Evolutionary conservation across 2,888 invertebrate species (phyloP).

Genomic region (Tipula lateralis): DNA sequence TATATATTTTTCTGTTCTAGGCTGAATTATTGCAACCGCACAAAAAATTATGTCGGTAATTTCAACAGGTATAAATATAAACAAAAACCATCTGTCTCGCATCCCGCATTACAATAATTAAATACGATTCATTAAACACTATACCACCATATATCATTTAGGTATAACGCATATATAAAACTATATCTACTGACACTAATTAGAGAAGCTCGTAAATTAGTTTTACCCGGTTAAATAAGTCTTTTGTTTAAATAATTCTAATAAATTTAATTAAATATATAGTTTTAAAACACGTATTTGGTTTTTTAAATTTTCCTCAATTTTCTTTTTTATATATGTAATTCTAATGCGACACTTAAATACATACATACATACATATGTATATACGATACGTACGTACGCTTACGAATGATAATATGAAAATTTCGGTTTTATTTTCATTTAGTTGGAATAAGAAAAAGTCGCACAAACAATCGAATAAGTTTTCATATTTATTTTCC

Average conservation of each 20-base stretch:
- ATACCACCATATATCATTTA: not conserved
- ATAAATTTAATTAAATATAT: not conserved
- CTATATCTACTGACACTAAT: not conserved
- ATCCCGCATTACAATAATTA: not conserved
- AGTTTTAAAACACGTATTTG: not conserved
- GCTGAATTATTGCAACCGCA: not conserved
- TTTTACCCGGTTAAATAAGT: constrained; percentile 4
- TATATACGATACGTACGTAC: not conserved
- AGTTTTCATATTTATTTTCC: constrained; percentile 27
- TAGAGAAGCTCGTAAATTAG: not conserved
- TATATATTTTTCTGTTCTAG: constrained; percentile 14
- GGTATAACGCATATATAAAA: not conserved
- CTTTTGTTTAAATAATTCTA: not conserved
- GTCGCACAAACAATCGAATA: not conserved
- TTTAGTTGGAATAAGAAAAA: constrained; percentile 25
- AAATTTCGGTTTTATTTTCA: not conserved
- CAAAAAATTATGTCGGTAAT: constrained; percentile 1
- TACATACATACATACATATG: not conserved
- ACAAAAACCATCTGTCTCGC: not conserved
- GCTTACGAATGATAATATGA: not conserved
- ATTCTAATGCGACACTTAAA: not conserved
- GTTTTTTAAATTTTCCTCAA: not conserved
- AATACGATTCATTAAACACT: not conserved
- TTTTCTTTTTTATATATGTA: not conserved
- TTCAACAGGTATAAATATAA: not conserved